These are phyloP conservation scores for Calameuta filiformis DNA, from an alignment of 2,888 invertebrate species.

Conservation along the genomic window DNA sequence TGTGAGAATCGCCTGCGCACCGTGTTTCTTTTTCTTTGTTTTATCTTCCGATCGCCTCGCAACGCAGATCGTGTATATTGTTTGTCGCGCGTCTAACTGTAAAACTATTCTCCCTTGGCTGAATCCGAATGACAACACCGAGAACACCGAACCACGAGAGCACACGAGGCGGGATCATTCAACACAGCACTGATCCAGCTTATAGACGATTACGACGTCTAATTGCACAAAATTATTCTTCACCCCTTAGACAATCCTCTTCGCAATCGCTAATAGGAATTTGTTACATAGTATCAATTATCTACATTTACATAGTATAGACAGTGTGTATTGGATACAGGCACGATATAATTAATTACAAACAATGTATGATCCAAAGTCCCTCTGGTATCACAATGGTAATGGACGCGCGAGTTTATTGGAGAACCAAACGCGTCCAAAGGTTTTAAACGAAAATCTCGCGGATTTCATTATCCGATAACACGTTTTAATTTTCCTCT, in stretches of 20 bases:
- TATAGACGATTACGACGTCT: constrained; percentile 38
- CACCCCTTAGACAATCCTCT: constrained; percentile 33
- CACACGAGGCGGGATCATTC: constrained; percentile 37
- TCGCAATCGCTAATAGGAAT: constrained; percentile 45
- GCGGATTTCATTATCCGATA: constrained; percentile 18
- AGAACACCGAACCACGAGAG: constrained; percentile 51
- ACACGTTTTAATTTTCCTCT: constrained; percentile 4
- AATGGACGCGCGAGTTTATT: constrained; percentile 35
- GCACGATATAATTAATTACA: constrained; percentile 63
- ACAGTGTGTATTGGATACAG: constrained; percentile 61
- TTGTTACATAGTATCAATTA: constrained; percentile 50
- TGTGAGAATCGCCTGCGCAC: background rate
- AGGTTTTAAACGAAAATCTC: constrained; percentile 15
- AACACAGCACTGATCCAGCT: constrained; percentile 38
- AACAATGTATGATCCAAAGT: constrained; percentile 57
- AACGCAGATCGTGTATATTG: background rate
- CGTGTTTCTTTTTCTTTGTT: background rate
- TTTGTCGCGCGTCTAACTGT: background rate
- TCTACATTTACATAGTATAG: constrained; percentile 53
- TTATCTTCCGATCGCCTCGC: background rate
- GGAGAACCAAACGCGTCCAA: constrained; percentile 23
- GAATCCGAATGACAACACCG: constrained; percentile 24
- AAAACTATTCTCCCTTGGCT: background rate
- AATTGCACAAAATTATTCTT: constrained; percentile 54
- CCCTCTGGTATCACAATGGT: constrained; percentile 59